Percentiles rank a stretch among this genome's conserved stretches.
phyloP scores from a whole-genome alignment of 2,888 invertebrate genomes.

The Ischnura elegans region DNA sequence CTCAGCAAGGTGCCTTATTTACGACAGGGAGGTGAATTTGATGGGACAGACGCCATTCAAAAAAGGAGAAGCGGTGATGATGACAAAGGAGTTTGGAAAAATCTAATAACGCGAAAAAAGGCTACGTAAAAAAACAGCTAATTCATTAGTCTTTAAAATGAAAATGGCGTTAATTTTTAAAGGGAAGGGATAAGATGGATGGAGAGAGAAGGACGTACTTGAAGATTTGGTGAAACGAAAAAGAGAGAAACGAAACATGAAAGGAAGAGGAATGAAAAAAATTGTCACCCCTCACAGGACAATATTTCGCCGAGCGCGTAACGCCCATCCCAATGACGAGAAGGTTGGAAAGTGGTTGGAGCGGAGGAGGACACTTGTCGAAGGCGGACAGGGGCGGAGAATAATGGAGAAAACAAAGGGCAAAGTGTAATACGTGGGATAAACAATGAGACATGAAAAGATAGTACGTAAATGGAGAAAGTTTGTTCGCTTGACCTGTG shows the following conservation, averaged over 20 bases:
- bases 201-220: not conserved
- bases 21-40: not conserved
- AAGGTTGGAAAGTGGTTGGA: not conserved
- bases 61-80: not conserved
- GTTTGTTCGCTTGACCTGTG: no score
- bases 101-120: not conserved
- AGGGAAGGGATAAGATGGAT: not conserved
- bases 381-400: not conserved
- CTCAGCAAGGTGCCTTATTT: no score
- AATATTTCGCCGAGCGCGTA: not conserved
- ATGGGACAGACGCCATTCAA: not conserved
- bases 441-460: no score
- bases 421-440: no score
- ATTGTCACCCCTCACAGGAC: not conserved
- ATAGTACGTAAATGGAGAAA: no score
- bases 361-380: not conserved
- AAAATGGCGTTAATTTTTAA: not conserved
- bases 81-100: not conserved
- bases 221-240: no score
- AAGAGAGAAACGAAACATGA: no score
- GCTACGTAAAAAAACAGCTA: not conserved
- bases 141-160: not conserved
- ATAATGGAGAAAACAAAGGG: no score
- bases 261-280: not conserved
- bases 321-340: not conserved